Evolutionary conservation across 2,888 invertebrate species (phyloP), one percentile per base, ranked within the genome.

Genomic region (Sthenelais limicola): DNA sequence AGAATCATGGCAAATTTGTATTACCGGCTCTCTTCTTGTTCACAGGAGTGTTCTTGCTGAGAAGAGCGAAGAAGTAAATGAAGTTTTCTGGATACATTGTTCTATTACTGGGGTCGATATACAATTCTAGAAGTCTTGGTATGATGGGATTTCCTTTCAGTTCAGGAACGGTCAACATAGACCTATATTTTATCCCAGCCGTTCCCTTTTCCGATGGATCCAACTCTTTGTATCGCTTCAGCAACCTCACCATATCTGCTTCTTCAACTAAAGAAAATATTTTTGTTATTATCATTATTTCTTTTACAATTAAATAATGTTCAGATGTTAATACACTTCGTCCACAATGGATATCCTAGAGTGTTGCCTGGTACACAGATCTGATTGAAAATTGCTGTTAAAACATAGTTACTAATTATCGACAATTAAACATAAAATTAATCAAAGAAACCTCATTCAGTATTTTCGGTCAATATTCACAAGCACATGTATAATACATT

Each of bases 11-110:
- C n/a, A 18, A 43, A 9, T 43, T 43, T 43, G 43, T 18, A 9
- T 54, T 24, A 62, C 62, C 62, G 7, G 4, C 38, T 62, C 62
- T 15, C 26, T 62, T 62, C 7, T 62, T 43, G 1, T 26, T 35
- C 38, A 62, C 12, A 21, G 62, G 24, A 24, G 62, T 62, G n/a
- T 62, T n/a, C 18, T 62, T 62, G 38, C 38, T 62, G 18, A 62
- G 62, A 9, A 62, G 38, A n/a, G 62, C 62, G 38, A 62, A 62
- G 38, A 62, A 62, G 24, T 62, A 62, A 26, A 62, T 24, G 26
- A 62, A 62, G n/a, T 38, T 62, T 28, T 62, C 62, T 4, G 62
- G 21, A 21, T 35, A 62, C 15, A 62, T 5, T 33, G 62, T n/a
- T 5, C 15, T 1, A 21, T 35, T 62, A 7, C 38, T 43, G 18